These are phyloP conservation scores for Pimpla rufipes DNA, from an alignment of 2,888 invertebrate species.

Conservation along the genomic window DNA sequence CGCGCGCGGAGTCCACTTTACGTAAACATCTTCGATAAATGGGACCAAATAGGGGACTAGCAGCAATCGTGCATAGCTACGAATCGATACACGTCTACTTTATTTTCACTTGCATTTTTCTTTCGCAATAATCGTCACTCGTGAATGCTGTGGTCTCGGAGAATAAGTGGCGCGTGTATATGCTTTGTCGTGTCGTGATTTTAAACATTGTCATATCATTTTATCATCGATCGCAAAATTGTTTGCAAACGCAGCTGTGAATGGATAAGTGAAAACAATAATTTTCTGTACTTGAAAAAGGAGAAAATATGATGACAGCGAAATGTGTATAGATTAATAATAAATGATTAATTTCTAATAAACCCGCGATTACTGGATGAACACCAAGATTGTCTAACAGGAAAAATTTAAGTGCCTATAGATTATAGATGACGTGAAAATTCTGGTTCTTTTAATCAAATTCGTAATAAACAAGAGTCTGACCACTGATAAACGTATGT, in stretches of 20 bases:
- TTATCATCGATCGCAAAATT: conserved; percentile 10
- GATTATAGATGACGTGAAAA: background rate
- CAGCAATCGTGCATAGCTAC: background rate
- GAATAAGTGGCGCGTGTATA: background rate
- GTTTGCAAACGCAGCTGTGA: conserved; percentile 4
- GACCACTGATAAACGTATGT: background rate
- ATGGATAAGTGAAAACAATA: background rate
- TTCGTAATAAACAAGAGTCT: conserved; percentile 3
- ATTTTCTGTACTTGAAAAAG: background rate
- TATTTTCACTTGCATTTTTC: background rate
- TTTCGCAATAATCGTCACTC: background rate
- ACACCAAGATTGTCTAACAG: conserved; percentile 6
- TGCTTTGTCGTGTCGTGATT: background rate
- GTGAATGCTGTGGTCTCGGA: background rate
- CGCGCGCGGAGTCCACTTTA: background rate
- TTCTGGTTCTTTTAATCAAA: conserved; percentile 13
- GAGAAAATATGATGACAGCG: background rate
- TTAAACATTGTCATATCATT: conserved; percentile 16
- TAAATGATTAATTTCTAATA: conserved; percentile 18
- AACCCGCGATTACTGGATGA: conserved; percentile 5
- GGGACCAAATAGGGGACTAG: conserved; percentile 15
- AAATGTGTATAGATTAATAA: conserved; percentile 20
- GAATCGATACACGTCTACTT: background rate
- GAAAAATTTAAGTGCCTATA: conserved; percentile 31
- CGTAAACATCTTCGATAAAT: conserved; percentile 13